A percentile compares a stretch with the other conserved stretches of the same genome.
Evolutionary conservation across 2,113 vertebrate species (phyloP).

Genomic region (Tamias sibiricus): DNA sequence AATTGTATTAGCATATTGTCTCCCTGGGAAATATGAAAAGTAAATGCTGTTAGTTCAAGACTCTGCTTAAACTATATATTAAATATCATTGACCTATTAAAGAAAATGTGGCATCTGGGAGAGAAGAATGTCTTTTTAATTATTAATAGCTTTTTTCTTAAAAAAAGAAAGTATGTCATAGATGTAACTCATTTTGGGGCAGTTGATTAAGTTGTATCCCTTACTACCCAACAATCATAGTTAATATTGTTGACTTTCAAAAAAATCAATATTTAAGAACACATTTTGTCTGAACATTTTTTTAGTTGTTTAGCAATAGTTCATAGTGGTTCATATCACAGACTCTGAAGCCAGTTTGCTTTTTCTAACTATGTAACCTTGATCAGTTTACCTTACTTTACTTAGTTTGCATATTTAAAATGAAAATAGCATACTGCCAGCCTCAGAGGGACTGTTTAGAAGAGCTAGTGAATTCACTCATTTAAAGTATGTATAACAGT

Average conservation of each 20-base stretch:
- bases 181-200: background rate
- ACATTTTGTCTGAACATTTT: background rate
- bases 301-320: background rate
- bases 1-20: background rate
- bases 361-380: background rate
- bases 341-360: background rate
- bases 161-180: background rate
- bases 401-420: background rate
- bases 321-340: background rate
- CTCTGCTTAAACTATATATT: background rate
- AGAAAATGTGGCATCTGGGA: background rate
- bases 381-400: background rate
- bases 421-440: background rate
- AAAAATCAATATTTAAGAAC: background rate
- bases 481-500: background rate
- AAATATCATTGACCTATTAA: background rate
- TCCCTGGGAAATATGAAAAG: background rate
- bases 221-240: background rate
- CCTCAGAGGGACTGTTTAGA: background rate
- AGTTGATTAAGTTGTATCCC: conserved; percentile 28
- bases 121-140: background rate
- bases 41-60: background rate
- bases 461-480: background rate
- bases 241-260: background rate
- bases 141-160: background rate